These are phyloP conservation scores for Lasioglossum albipes DNA, from an alignment of 1,140 invertebrate genomes.

Conservation along the genomic window DNA sequence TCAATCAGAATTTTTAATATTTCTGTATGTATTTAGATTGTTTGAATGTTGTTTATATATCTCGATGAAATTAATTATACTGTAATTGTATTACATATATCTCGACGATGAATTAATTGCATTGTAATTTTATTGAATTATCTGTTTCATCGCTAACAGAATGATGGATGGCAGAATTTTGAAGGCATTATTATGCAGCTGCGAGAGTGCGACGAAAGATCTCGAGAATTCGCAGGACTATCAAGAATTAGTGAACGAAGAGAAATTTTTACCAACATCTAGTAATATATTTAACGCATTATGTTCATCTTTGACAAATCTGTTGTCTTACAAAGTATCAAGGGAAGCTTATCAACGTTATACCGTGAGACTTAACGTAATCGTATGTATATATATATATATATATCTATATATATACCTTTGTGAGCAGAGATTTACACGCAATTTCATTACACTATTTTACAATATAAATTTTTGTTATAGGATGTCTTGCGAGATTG, in stretches of 20 bases:
- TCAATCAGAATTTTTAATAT: background rate
- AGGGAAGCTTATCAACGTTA: slow-evolving; percentile 69
- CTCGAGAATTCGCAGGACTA: slow-evolving; percentile 46
- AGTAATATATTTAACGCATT: slow-evolving; percentile 52
- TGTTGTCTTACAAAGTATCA: slow-evolving; percentile 68
- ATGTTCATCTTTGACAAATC: slow-evolving; percentile 62
- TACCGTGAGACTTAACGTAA: slow-evolving; percentile 64
- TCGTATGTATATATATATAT: slow-evolving; percentile 59
- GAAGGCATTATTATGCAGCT: slow-evolving; percentile 52
- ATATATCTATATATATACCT: background rate
- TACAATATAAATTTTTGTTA: slow-evolving; percentile 27
- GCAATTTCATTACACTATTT: background rate
- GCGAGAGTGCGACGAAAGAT: slow-evolving; percentile 28
- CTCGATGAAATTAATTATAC: background rate
- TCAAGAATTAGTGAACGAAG: slow-evolving; percentile 43
- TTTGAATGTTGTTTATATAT: background rate
- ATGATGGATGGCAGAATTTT: slow-evolving; percentile 56
- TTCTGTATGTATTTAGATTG: background rate
- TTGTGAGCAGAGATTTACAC: background rate
- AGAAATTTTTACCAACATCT: slow-evolving; percentile 42
- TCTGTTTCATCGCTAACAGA: background rate
- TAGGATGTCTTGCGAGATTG: slow-evolving; percentile 62
- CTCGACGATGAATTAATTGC: background rate
- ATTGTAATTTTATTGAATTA: background rate
- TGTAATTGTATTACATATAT: background rate